These are phyloP conservation scores for Sorex fumeus DNA, from an alignment of 2,113 vertebrate genomes.

Conservation along the genomic window DNA sequence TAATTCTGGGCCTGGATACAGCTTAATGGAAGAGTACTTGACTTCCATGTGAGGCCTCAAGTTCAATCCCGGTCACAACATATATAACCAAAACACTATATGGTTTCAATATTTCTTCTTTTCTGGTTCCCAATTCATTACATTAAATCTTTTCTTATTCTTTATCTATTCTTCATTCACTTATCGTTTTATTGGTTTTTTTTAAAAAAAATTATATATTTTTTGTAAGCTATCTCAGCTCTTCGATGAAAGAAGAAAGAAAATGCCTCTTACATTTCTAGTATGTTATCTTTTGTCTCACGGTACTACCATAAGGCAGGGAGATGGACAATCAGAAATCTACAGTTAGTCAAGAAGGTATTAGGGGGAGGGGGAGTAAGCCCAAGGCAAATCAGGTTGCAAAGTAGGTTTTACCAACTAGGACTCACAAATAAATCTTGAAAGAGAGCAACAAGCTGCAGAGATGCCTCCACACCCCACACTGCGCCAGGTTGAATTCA, in stretches of 20 bases:
- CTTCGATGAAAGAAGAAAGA: conserved; percentile 52
- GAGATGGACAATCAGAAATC: conserved; percentile 31
- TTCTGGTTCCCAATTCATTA: background rate
- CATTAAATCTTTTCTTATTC: background rate
- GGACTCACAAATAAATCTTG: too few relatives aligned
- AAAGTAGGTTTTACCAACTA: background rate
- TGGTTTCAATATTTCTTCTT: background rate
- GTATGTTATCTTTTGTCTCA: conserved; percentile 40
- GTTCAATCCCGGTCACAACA: too few relatives aligned
- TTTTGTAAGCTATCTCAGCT: conserved; percentile 48
- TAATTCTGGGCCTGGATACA: too few relatives aligned
- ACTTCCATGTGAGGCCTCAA: too few relatives aligned
- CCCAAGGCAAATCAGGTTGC: conserved; percentile 1
- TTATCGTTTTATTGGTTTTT: background rate
- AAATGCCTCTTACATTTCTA: background rate
- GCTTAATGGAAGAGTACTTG: too few relatives aligned
- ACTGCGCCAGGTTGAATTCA: too few relatives aligned
- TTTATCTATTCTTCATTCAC: background rate
- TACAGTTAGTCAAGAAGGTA: conserved; percentile 14
- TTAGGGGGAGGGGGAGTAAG: background rate
- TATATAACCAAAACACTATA: background rate
- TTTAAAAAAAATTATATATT: too few relatives aligned
- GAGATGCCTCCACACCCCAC: too few relatives aligned
- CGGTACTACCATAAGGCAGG: conserved; percentile 11
- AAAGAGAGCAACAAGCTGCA: too few relatives aligned